Percentiles rank a stretch among this genome's conserved stretches.
Evolutionary conservation across 1,140 invertebrate species (phyloP).

Genomic region (Idris sp.): DNA sequence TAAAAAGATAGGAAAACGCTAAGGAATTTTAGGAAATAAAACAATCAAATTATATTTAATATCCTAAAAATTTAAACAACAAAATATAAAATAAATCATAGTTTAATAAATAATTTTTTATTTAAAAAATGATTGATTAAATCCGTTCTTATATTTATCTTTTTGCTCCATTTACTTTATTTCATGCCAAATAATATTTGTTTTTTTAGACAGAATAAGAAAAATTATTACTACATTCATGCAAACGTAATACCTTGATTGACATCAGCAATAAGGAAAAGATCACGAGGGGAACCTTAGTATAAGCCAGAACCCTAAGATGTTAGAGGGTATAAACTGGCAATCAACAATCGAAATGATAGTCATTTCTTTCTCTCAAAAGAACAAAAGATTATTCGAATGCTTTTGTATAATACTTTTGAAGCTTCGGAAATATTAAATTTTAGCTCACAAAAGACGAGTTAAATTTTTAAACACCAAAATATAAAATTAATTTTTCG

Average conservation of each 20-base stretch:
- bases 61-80: too few species aligned
- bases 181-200: not conserved
- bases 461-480: too few species aligned
- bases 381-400: constrained; percentile 1
- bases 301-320: constrained; percentile 18
- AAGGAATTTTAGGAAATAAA: too few species aligned
- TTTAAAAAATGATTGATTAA: constrained; percentile 1
- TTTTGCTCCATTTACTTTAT: not conserved
- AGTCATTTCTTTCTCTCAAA: constrained; percentile 18
- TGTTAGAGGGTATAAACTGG: constrained; percentile 13
- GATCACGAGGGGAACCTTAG: constrained; percentile 19
- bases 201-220: constrained; percentile 1
- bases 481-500: too few species aligned
- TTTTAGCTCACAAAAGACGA: too few species aligned
- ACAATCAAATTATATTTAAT: too few species aligned
- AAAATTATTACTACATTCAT: constrained; percentile 25
- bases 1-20: too few species aligned
- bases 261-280: constrained; percentile 36
- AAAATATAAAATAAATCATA: too few species aligned
- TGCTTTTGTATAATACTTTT: not conserved
- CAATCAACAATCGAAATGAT: constrained; percentile 14
- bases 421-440: too few species aligned
- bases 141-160: constrained; percentile 12
- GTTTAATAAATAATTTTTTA: too few species aligned
- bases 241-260: constrained; percentile 37